Conservation (phyloP, 2,797 vertebrate species). For the Staurois parvus region DNA sequence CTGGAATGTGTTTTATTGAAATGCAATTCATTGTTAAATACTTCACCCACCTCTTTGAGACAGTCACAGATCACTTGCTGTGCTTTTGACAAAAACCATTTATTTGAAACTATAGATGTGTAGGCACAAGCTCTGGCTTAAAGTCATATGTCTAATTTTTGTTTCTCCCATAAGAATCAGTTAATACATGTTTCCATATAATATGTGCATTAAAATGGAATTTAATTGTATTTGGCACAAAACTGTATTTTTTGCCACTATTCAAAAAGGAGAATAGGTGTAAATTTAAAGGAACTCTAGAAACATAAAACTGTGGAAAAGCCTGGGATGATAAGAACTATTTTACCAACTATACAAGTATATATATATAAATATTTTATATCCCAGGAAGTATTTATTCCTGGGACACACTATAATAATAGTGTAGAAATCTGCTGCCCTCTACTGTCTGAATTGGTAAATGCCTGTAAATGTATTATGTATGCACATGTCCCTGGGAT, state of each 20-base stretch:
- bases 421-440: no score
- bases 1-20: background rate
- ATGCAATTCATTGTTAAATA: slow-evolving; percentile 9
- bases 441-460: no score
- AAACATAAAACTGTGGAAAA: background rate
- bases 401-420: no score
- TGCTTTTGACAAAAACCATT: background rate
- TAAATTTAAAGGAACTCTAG: background rate
- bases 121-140: background rate
- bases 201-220: background rate
- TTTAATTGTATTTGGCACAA: background rate
- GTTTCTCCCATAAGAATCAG: background rate
- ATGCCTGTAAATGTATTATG: no score
- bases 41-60: background rate
- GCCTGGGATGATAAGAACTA: no score
- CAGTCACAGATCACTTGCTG: background rate
- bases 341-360: no score
- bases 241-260: no score
- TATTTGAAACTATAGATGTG: background rate
- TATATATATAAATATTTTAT: no score
- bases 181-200: background rate
- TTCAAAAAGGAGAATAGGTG: background rate
- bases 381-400: no score
- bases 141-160: background rate
- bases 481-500: no score